Conservation (phyloP, 1,140 invertebrate species). For the Calliopsis andreniformis region DNA sequence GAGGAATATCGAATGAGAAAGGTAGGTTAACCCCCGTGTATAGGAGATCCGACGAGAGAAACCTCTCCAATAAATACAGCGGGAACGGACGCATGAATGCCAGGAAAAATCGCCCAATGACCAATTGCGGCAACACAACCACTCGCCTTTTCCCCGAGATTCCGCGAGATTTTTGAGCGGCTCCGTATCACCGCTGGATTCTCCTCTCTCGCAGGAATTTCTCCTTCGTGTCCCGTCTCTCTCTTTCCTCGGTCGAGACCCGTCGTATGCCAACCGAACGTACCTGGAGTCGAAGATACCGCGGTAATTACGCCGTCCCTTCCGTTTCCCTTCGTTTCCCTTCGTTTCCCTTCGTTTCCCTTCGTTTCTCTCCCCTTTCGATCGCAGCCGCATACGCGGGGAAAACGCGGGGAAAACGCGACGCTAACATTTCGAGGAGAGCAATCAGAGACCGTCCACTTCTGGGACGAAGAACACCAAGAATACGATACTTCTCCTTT, state of each 20-base stretch:
- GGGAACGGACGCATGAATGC: constrained; percentile 78
- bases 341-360: not conserved
- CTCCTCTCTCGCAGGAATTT: constrained; percentile 57
- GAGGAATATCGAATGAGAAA: constrained; percentile 77
- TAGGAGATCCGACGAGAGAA: constrained; percentile 59
- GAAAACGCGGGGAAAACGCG: constrained; percentile 8
- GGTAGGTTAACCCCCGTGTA: constrained; percentile 60
- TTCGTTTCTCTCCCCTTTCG: too few relatives aligned
- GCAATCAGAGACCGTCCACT: too few relatives aligned
- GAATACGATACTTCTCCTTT: constrained; percentile 21
- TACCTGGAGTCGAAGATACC: constrained; percentile 28
- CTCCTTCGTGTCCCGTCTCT: constrained; percentile 28
- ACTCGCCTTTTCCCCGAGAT: constrained; percentile 72
- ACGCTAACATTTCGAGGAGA: not conserved
- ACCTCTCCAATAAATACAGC: constrained; percentile 78
- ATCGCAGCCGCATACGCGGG: not conserved
- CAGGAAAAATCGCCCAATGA: constrained; percentile 77
- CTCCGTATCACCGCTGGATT: constrained; percentile 58
- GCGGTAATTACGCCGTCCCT: constrained; percentile 40
- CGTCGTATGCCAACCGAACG: constrained; percentile 9
- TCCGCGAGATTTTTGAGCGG: constrained; percentile 67
- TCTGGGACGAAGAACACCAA: not conserved
- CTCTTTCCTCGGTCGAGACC: not conserved
- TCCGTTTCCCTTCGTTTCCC: constrained; percentile 11
- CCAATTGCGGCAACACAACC: constrained; percentile 74